Evolutionary conservation across 2,888 invertebrate species (phyloP).

Genomic region (Deroplatys truncata): DNA sequence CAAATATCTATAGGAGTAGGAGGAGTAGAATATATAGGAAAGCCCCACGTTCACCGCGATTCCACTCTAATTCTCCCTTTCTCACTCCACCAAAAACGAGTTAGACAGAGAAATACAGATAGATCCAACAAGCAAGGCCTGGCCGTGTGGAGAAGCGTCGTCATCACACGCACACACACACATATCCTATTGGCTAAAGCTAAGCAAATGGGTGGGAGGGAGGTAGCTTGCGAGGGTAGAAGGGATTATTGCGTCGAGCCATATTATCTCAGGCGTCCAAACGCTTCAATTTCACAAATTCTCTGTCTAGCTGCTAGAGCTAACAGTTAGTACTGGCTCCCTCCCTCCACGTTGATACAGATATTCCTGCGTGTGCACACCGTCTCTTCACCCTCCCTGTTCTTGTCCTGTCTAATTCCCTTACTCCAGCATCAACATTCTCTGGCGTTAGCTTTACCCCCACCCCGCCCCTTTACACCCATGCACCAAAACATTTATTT

Average conservation of each 20-base stretch:
- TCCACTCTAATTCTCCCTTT: slow-evolving; percentile 1
- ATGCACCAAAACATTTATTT: slow-evolving; percentile 22
- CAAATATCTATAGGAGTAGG: slow-evolving; percentile 7
- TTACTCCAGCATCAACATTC: slow-evolving; percentile 24
- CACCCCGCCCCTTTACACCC: slow-evolving; percentile 1
- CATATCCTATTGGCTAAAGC: slow-evolving; percentile 28
- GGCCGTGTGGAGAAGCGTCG: not conserved
- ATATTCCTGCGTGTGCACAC: not conserved
- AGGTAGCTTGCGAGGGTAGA: slow-evolving; percentile 9
- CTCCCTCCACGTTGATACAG: not conserved
- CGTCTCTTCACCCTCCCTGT: not conserved
- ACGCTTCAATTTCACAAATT: slow-evolving; percentile 23
- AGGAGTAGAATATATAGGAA: not conserved
- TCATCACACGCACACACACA: slow-evolving; percentile 1
- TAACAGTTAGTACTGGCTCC: not conserved
- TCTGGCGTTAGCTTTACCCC: not conserved
- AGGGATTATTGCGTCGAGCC: slow-evolving; percentile 28
- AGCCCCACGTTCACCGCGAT: not conserved
- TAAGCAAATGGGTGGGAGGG: slow-evolving; percentile 25
- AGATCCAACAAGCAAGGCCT: not conserved
- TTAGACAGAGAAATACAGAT: not conserved
- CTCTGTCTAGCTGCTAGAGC: slow-evolving; percentile 14
- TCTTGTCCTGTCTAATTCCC: slow-evolving; percentile 23
- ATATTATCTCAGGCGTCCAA: slow-evolving; percentile 30
- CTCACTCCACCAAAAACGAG: not conserved